Conservation (phyloP, 2,888 invertebrate species). For the Hydropsyche betteni region DNA sequence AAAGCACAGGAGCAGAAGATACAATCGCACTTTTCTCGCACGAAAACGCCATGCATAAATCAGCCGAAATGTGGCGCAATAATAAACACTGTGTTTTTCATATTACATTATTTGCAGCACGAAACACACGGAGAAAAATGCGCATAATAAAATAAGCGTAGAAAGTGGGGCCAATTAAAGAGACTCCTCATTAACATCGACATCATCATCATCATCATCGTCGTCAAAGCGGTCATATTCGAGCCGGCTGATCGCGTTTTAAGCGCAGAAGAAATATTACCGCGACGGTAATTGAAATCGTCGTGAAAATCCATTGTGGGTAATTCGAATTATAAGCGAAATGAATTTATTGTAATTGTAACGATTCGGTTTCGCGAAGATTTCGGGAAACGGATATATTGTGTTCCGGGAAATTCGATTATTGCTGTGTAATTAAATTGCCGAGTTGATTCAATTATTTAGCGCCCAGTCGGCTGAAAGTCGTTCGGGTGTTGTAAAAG, state of each 20-base stretch:
- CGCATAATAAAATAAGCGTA: slow-evolving; percentile 22
- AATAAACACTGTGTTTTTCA: slow-evolving; percentile 9
- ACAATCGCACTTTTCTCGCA: slow-evolving; percentile 15
- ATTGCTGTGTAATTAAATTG: background rate
- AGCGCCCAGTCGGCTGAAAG: background rate
- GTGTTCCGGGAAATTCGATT: background rate
- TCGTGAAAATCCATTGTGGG: background rate
- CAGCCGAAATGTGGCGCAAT: slow-evolving; percentile 1
- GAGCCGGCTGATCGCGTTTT: background rate
- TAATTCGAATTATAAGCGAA: background rate
- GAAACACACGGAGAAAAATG: background rate
- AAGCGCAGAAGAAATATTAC: background rate
- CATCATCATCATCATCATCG: slow-evolving; percentile 4
- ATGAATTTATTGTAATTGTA: background rate
- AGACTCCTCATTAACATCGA: slow-evolving; percentile 6
- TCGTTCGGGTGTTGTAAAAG: background rate
- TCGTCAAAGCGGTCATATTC: background rate
- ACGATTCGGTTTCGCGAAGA: background rate
- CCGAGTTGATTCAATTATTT: background rate
- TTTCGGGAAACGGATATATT: slow-evolving; percentile 8
- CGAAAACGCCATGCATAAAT: slow-evolving; percentile 14
- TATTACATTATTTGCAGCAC: background rate
- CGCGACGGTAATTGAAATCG: background rate
- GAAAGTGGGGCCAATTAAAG: slow-evolving; percentile 25
- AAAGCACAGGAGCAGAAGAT: background rate